Evolutionary conservation across 1,140 invertebrate genomes (phyloP).

Genomic region (Zaprionus africanus): DNA sequence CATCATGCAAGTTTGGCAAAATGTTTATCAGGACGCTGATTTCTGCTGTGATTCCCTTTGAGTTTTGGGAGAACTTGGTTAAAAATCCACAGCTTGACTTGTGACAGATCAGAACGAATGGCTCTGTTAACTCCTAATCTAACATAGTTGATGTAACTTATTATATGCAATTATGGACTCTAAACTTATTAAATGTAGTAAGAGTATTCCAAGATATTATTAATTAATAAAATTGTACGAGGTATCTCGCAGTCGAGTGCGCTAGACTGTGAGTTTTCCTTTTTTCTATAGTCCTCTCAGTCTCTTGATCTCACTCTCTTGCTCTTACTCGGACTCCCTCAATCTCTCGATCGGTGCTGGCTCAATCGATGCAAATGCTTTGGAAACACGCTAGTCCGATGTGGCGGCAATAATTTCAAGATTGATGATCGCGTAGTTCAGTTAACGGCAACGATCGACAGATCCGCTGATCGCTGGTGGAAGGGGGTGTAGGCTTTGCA

Average conservation of each 20-base stretch:
- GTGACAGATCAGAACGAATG: too few relatives aligned
- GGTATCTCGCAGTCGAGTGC: background rate
- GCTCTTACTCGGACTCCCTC: background rate
- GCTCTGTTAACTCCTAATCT: too few relatives aligned
- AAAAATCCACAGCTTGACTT: too few relatives aligned
- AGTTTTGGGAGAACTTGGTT: too few relatives aligned
- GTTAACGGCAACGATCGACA: slow-evolving; percentile 68
- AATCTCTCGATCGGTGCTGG: background rate
- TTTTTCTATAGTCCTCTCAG: background rate
- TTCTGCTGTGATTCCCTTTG: too few relatives aligned
- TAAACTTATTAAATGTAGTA: too few relatives aligned
- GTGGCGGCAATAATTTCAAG: slow-evolving; percentile 77
- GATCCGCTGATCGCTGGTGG: slow-evolving; percentile 45
- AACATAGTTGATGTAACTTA: too few relatives aligned
- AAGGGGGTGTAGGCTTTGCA: slow-evolving; percentile 64
- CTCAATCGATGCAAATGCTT: slow-evolving; percentile 35
- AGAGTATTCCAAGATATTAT: too few relatives aligned
- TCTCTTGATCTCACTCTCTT: background rate
- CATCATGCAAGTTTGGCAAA: too few relatives aligned
- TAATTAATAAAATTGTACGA: background rate
- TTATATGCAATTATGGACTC: too few relatives aligned
- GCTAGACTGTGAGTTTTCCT: background rate
- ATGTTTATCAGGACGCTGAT: too few relatives aligned
- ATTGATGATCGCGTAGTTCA: slow-evolving; percentile 77
- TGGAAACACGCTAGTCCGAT: slow-evolving; percentile 38